Evolutionary conservation across 2,797 vertebrate genomes (phyloP), one percentile per base, ranked within the genome.

Genomic region (Etheostoma perlongum): DNA sequence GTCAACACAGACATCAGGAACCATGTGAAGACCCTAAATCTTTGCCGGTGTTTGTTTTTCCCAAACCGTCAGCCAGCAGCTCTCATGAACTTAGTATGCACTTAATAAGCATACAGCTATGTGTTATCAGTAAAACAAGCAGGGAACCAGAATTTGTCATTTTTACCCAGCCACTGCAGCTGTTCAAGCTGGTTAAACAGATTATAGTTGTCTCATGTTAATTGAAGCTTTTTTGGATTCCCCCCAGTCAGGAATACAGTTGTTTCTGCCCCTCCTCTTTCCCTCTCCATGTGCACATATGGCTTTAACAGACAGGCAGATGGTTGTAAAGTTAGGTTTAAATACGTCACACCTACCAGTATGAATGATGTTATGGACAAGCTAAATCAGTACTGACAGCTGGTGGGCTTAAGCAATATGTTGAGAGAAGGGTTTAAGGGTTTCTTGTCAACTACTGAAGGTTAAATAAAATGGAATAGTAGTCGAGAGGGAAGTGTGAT

Each of bases 121-220:
- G 49, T 73, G 71, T 81, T 81, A 78, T 85, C 75, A 53, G 51
- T 44, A 58, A 76, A 76, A 74, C 53, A 77, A 74, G 49, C 58
- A 66, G 46, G 52, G 67, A 27, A 55, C 12, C 61, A 69, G 42
- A 76, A 68, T 58, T 52, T 21, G 25, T 44, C 33, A 33, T 80
- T 83, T 79, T 58, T 74, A 68, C 57, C 9, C 67, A 23, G 69
- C 49, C 75, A 42, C 63, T 76, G 74, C 90, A 81, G 85, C 87
- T 89, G 81, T 73, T 84, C 66, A 49, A 57, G 80, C 85, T 85
- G 88, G 88, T 93, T 88, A 81, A 89, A 88, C 73, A 76, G 78
- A 91, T 89, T 90, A 86, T 30, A 47, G 74, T 76, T 83, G 75
- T 88, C 83, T 88, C 66, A 62, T 67, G 74, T 89, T 89, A 91